Conservation (phyloP, 2,888 invertebrate genomes). For the Drepanosiphum platanoidis region DNA sequence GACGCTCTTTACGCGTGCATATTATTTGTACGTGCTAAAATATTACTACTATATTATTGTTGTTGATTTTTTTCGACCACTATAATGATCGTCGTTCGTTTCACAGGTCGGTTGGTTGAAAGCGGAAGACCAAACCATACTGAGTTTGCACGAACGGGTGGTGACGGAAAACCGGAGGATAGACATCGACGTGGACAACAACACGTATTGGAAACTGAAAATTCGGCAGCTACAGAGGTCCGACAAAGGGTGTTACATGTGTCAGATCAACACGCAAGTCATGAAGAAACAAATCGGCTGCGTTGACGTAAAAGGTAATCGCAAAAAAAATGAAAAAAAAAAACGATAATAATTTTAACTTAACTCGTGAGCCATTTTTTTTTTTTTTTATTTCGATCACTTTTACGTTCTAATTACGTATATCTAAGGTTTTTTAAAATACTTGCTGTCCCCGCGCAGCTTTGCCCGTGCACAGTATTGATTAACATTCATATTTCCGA, state of each 20-base stretch:
- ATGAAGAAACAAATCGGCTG: constrained; percentile 91
- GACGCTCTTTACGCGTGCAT: no score
- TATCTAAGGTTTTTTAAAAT: no score
- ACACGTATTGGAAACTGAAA: constrained; percentile 84
- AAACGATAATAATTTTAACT: no score
- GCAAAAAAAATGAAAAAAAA: no score
- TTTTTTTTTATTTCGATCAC: no score
- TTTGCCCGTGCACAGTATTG: no score
- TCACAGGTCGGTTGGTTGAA: constrained; percentile 88
- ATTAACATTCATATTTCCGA: no score
- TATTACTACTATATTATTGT: no score
- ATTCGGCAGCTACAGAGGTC: constrained; percentile 83
- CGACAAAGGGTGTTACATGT: constrained; percentile 90
- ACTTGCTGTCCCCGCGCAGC: no score
- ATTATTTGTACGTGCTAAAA: no score
- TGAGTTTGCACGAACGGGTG: constrained; percentile 84
- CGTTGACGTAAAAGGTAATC: constrained; percentile 86
- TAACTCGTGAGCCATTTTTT: no score
- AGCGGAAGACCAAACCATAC: constrained; percentile 89
- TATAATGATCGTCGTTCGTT: not conserved
- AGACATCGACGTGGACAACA: constrained; percentile 82
- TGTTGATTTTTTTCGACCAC: not conserved
- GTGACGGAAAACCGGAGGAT: constrained; percentile 87
- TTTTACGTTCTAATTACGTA: no score
- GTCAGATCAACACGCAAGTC: constrained; percentile 87